These are phyloP conservation scores for Corella eumyota DNA, from an alignment of 23 tunicate genomes.

Conservation along the genomic window DNA sequence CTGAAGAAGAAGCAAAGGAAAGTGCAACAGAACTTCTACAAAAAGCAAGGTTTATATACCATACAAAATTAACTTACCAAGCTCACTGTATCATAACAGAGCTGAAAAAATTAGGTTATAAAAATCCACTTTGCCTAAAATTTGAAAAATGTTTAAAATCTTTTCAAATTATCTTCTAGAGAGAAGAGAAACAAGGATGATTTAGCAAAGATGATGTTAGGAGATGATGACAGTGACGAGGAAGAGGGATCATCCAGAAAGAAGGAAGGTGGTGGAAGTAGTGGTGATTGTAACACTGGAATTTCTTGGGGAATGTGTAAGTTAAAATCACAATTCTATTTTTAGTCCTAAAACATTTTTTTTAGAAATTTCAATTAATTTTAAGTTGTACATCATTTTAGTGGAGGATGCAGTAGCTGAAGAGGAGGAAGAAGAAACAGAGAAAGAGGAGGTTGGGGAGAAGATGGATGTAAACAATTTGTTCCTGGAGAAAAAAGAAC, in stretches of 20 bases:
- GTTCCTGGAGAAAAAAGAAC: slow-evolving; percentile 39
- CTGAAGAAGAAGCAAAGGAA: slow-evolving; percentile 73
- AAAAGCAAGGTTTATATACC: slow-evolving; percentile 52
- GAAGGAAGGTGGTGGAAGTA: not conserved
- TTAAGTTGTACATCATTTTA: too few species aligned
- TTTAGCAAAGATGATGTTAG: slow-evolving; percentile 81
- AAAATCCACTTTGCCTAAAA: too few species aligned
- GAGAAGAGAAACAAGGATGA: slow-evolving; percentile 33
- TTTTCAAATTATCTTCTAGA: not conserved
- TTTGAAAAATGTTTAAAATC: not conserved
- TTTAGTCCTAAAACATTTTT: too few species aligned
- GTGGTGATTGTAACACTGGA: slow-evolving; percentile 24
- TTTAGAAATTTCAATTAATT: too few species aligned
- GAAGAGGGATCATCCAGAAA: slow-evolving; percentile 40
- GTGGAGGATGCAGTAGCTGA: slow-evolving; percentile 96
- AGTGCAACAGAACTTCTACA: slow-evolving; percentile 62
- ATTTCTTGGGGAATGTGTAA: slow-evolving; percentile 94
- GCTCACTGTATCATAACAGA: too few species aligned
- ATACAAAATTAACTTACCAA: too few species aligned
- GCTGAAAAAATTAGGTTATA: too few species aligned
- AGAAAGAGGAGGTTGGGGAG: slow-evolving; percentile 40
- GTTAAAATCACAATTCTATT: slow-evolving; percentile 7
- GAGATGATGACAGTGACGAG: slow-evolving; percentile 78
- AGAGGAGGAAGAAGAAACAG: too few species aligned
- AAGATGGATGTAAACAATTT: slow-evolving; percentile 17